Conservation (phyloP, 1,140 invertebrate species). For the Tetramorium alpestre region DNA sequence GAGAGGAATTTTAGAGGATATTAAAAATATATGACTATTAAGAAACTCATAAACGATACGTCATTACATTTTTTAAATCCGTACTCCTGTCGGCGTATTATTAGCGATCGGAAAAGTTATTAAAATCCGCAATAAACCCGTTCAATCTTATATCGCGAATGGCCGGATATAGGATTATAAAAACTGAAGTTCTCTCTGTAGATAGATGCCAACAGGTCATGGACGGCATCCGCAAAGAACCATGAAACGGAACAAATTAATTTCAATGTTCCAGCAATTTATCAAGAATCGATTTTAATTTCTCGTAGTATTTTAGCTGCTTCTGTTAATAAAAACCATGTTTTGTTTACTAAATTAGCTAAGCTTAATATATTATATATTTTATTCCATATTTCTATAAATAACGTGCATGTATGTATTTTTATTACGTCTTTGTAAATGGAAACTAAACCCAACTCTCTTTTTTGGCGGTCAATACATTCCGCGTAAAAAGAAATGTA, state of each 20-base stretch:
- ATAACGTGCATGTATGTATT: neutral
- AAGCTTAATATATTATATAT: neutral
- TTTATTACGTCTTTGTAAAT: neutral
- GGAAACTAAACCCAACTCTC: neutral
- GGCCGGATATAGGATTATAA: slow-evolving; percentile 20
- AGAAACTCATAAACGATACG: slow-evolving; percentile 63
- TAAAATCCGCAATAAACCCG: slow-evolving; percentile 58
- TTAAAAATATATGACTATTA: slow-evolving; percentile 65
- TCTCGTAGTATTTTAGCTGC: neutral
- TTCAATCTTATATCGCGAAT: slow-evolving; percentile 9
- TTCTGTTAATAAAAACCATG: neutral
- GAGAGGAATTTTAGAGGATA: slow-evolving; percentile 52
- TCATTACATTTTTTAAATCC: slow-evolving; percentile 48
- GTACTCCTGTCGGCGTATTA: neutral
- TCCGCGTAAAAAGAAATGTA: too few relatives aligned
- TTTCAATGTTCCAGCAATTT: neutral
- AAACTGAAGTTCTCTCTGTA: slow-evolving; percentile 5
- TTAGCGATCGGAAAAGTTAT: slow-evolving; percentile 32
- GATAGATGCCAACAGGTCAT: slow-evolving; percentile 7
- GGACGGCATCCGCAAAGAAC: neutral
- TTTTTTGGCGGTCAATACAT: too few relatives aligned
- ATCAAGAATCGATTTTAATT: neutral
- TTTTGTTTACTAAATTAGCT: neutral
- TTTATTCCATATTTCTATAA: neutral
- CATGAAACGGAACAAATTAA: neutral